Conservation (phyloP, 2,888 invertebrate species). For the Meteorus colon region DNA sequence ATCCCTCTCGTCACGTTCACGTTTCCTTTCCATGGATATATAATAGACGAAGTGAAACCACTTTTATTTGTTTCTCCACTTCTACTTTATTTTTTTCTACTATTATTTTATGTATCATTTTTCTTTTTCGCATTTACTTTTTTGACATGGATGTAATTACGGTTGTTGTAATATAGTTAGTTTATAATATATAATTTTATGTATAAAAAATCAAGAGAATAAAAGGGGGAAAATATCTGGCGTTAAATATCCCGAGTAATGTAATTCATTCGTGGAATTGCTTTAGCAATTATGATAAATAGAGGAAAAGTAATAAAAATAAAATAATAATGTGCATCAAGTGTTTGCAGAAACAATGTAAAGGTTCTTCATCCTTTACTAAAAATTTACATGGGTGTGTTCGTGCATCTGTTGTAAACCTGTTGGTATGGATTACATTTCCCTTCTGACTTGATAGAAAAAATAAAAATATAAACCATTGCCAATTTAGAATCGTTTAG, state of each 20-base stretch:
- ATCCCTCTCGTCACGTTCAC: slow-evolving; percentile 14
- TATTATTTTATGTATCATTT: slow-evolving; percentile 5
- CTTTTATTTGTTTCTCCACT: slow-evolving; percentile 7
- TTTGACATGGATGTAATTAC: background rate
- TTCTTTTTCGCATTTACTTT: background rate
- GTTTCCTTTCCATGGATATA: slow-evolving; percentile 21
- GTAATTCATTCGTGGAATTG: background rate
- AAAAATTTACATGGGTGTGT: background rate
- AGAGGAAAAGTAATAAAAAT: background rate
- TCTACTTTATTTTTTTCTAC: background rate
- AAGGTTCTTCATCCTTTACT: background rate
- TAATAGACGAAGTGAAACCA: slow-evolving; percentile 15
- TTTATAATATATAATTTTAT: background rate
- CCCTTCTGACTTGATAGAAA: too few species aligned
- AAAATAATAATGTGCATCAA: background rate
- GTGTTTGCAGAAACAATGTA: background rate
- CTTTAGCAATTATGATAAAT: background rate
- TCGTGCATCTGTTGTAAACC: too few species aligned
- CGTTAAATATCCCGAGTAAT: background rate
- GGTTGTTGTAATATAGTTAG: background rate
- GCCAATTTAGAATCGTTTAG: too few species aligned
- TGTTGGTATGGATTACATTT: too few species aligned
- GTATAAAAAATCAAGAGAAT: slow-evolving; percentile 1
- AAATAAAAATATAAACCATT: too few species aligned
- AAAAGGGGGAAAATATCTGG: background rate